A percentile compares a stretch with the other conserved stretches of the same genome.
Conservation (phyloP, 2,113 vertebrate genomes). For the Carassius carassius region DNA sequence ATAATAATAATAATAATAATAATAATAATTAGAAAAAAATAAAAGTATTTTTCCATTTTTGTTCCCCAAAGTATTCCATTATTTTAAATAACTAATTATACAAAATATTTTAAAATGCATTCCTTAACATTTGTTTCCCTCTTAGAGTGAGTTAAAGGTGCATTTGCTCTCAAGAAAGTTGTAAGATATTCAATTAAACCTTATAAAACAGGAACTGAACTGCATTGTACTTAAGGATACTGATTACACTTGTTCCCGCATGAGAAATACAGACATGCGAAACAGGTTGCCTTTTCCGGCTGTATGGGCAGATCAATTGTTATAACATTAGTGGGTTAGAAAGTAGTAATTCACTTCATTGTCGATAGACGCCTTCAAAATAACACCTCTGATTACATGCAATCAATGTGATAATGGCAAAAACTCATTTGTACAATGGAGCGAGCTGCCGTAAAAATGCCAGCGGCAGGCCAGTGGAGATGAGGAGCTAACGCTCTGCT, state of each 20-base stretch:
- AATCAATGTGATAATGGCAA: slow-evolving; percentile 83
- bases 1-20: no score
- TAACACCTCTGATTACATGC: slow-evolving; percentile 87
- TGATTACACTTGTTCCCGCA: slow-evolving; percentile 73
- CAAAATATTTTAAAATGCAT: not conserved
- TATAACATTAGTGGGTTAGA: slow-evolving; percentile 85
- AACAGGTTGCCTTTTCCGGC: slow-evolving; percentile 56
- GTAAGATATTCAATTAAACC: not conserved
- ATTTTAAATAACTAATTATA: not conserved
- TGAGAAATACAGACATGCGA: slow-evolving; percentile 65
- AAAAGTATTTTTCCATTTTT: not conserved
- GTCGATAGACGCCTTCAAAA: slow-evolving; percentile 77
- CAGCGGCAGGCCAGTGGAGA: slow-evolving; percentile 13
- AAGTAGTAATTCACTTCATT: slow-evolving; percentile 91
- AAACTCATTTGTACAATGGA: slow-evolving; percentile 83
- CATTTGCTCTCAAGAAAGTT: not conserved
- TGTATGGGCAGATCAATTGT: slow-evolving; percentile 86
- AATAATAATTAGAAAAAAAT: no score
- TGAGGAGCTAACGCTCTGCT: slow-evolving; percentile 21
- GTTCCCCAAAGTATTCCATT: not conserved
- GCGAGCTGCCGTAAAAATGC: slow-evolving; percentile 66
- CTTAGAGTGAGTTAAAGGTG: not conserved
- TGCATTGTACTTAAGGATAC: slow-evolving; percentile 39
- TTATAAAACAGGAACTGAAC: not conserved
- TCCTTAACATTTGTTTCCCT: not conserved